Evolutionary conservation across 2,113 vertebrate species (phyloP).

Genomic region (Pelobates fuscus): DNA sequence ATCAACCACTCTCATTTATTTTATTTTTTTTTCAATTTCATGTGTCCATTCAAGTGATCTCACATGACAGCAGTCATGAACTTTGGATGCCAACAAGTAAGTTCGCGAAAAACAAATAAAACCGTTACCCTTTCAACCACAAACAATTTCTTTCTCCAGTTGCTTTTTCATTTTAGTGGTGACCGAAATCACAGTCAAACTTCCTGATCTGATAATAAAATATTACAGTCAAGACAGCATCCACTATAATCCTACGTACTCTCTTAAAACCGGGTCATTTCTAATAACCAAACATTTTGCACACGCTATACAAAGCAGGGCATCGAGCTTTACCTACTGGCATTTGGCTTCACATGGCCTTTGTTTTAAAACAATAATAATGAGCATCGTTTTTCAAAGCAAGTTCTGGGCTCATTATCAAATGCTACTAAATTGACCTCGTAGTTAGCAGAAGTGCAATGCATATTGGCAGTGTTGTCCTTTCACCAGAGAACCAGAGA

Average conservation of each 20-base stretch:
- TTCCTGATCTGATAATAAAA: slow-evolving; percentile 10
- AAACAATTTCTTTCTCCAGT: background rate
- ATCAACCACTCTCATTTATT: no score
- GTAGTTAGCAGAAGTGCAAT: background rate
- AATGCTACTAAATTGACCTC: slow-evolving; percentile 24
- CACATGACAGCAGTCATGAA: no score
- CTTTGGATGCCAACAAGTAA: background rate
- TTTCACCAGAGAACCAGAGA: background rate
- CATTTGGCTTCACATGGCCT: background rate
- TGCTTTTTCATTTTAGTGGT: background rate
- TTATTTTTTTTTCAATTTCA: no score
- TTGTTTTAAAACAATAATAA: slow-evolving; percentile 46
- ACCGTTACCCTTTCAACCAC: background rate
- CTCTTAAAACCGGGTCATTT: slow-evolving; percentile 16
- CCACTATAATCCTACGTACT: background rate
- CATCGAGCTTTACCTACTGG: background rate
- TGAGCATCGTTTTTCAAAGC: slow-evolving; percentile 23
- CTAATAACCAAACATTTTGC: slow-evolving; percentile 28
- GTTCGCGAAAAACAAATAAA: background rate
- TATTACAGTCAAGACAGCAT: background rate
- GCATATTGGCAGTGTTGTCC: background rate
- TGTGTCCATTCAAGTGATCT: no score
- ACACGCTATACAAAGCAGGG: background rate
- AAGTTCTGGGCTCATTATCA: slow-evolving; percentile 33
- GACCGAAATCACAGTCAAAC: background rate